These are phyloP conservation scores for Rhea pennata DNA, from an alignment of 2,113 vertebrate genomes.

Conservation along the genomic window DNA sequence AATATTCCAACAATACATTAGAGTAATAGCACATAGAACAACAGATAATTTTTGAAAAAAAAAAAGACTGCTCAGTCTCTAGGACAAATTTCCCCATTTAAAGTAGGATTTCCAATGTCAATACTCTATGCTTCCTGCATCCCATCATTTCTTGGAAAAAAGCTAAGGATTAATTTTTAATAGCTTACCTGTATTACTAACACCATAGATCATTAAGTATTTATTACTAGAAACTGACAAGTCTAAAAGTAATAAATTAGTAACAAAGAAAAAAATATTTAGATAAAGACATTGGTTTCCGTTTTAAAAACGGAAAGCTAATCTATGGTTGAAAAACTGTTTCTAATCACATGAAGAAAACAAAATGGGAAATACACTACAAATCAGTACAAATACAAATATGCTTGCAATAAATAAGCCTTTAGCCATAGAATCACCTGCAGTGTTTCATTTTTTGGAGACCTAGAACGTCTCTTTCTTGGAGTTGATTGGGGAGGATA, in stretches of 20 bases:
- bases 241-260: neutral
- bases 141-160: neutral
- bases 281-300: neutral
- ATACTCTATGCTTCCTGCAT: neutral
- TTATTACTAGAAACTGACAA: neutral
- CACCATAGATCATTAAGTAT: neutral
- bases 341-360: neutral
- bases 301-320: neutral
- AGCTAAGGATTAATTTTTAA: neutral
- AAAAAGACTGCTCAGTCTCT: neutral
- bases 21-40: neutral
- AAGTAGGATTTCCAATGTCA: neutral
- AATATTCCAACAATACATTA: neutral
- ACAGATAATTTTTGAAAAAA: neutral
- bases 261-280: neutral
- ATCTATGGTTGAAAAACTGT: neutral
- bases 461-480: slow-evolving; percentile 71
- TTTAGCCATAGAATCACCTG: slow-evolving; percentile 71
- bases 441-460: slow-evolving; percentile 76
- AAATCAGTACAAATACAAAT: accelerated
- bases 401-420: accelerated
- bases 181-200: neutral
- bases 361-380: neutral
- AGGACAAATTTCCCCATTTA: neutral
- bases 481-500: slow-evolving; percentile 78